Base-by-base conservation (phyloP, 2,888 invertebrate species). In the Apamea crenata region DNA sequence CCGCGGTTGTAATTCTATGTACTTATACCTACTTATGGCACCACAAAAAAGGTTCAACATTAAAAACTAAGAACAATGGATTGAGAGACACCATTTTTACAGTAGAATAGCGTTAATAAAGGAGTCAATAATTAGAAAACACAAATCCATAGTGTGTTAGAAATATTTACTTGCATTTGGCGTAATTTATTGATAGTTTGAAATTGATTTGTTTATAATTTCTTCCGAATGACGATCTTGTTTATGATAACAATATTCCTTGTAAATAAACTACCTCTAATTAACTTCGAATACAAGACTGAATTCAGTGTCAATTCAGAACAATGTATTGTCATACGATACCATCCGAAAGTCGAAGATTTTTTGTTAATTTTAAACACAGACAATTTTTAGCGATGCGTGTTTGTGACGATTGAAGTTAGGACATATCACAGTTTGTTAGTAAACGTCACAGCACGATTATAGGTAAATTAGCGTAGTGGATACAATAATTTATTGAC, bases 261-360 rank as follows among this genome's bases (percentile, higher is more conserved):
- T 95, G 95, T 96, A 95, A 94, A 96, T 95, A 95, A 89, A 94
- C 90, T 95, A 96, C 95, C 94, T 96, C 95, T 94, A 93, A 92
- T 93, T 93, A 92, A 92, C 92, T 93, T 94, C 93, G 92, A 94
- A 94, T 93, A 93, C 91, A 97, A 97, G 97, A 97, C 97, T 97
- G 97, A 97, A 96, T 96, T 95, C 96, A 92, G 95, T 95, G 97
- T 97, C 97, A 97, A 97, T 97, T 97, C 96, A 95, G 96, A 94
- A 92, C 92, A 80, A 90, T 89, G 80, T 88, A 88, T 85, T 88
- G 82, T 82, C 84, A 83, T 87, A 81, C 84, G 86, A 83, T 89
- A 90, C 91, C 90, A 86, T 88, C 87, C 85, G 87, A 86, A 89
- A 79, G 80, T 86, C 82, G 87, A 88, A 88, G 87, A 82, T 74